Evolutionary conservation across 2,888 invertebrate species (phyloP).

Genomic region (Drosophila merina): DNA sequence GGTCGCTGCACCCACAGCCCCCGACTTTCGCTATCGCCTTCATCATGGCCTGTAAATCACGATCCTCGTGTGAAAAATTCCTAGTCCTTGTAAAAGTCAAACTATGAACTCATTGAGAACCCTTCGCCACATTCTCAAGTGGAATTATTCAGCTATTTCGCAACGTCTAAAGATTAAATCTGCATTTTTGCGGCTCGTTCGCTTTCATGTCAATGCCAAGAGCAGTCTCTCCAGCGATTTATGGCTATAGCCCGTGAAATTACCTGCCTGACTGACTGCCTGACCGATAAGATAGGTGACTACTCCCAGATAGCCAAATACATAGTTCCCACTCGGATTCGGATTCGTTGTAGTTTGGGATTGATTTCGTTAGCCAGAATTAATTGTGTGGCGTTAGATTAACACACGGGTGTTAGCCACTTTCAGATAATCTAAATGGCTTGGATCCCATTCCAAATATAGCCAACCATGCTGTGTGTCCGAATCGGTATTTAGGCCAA

Average conservation of each 20-base stretch:
- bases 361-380: slow-evolving; percentile 6
- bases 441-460: slow-evolving; percentile 27
- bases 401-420: slow-evolving; percentile 12
- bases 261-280: slow-evolving; percentile 4
- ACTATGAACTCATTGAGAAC: slow-evolving; percentile 7
- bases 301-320: slow-evolving; percentile 14
- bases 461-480: slow-evolving; percentile 16
- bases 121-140: slow-evolving; percentile 10
- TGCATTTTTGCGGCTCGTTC: slow-evolving; percentile 16
- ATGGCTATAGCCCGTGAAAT: slow-evolving; percentile 28
- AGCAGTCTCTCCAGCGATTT: slow-evolving; percentile 28
- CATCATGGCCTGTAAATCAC: slow-evolving; percentile 17
- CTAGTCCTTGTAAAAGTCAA: neutral
- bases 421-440: slow-evolving; percentile 19
- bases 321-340: slow-evolving; percentile 7
- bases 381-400: slow-evolving; percentile 24
- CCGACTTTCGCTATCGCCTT: slow-evolving; percentile 47
- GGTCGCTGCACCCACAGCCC: slow-evolving; percentile 44
- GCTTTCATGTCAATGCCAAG: slow-evolving; percentile 25
- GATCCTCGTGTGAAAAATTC: slow-evolving; percentile 29
- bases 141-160: slow-evolving; percentile 25
- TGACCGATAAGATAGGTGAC: slow-evolving; percentile 43
- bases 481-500: slow-evolving; percentile 34
- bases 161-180: slow-evolving; percentile 28
- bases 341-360: slow-evolving; percentile 9